Evolutionary conservation across 2,797 vertebrate species (phyloP).

Genomic region (Morus bassanus): DNA sequence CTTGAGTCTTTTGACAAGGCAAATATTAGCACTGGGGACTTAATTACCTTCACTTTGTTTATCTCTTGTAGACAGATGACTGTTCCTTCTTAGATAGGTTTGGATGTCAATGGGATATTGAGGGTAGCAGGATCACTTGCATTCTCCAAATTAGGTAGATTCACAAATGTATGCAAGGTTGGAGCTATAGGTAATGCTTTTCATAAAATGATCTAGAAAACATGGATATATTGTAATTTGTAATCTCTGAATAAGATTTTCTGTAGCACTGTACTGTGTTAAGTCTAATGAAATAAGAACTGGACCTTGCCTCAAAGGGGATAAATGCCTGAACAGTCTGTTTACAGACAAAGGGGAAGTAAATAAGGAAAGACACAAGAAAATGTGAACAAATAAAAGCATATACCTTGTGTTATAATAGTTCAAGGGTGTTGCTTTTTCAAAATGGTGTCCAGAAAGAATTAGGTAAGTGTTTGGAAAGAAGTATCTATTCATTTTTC

Average conservation of each 20-base stretch:
- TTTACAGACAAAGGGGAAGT: background rate
- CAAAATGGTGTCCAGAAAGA: background rate
- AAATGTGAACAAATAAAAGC: background rate
- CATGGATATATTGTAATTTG: background rate
- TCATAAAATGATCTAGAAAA: background rate
- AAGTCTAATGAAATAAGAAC: background rate
- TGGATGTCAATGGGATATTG: background rate
- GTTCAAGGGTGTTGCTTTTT: background rate
- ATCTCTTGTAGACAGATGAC: background rate
- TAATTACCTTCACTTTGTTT: slow-evolving; percentile 26
- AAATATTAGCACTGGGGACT: background rate
- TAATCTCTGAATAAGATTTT: background rate
- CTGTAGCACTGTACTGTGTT: background rate
- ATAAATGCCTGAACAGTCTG: background rate
- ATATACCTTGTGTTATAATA: background rate
- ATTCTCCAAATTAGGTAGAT: background rate
- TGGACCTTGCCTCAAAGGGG: background rate
- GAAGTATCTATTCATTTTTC: background rate
- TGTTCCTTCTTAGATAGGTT: background rate
- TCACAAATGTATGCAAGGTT: background rate
- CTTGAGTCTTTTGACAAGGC: background rate
- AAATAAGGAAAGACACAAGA: background rate
- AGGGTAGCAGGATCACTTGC: background rate
- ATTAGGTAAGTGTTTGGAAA: background rate
- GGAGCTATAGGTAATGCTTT: background rate